Evolutionary conservation across 2,888 invertebrate genomes (phyloP), one percentile per base, ranked within the genome.

Genomic region (Hedya salicella): DNA sequence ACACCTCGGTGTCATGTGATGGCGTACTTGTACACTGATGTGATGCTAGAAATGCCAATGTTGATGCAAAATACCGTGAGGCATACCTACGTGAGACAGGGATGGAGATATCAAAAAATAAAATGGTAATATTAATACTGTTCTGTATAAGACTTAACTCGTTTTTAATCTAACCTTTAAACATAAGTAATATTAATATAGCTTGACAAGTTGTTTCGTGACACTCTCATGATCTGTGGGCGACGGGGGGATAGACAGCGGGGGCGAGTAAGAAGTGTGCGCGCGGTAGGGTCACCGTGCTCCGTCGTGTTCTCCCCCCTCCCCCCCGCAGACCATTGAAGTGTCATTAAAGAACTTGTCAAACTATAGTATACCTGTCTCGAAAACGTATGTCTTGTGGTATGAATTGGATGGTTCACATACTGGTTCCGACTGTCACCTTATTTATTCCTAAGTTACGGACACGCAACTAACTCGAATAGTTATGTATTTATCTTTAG

Each of bases 391-490:
- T 14, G 44, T 14, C 48, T 19, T 36, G 48, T 25, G 36, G 49
- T 60, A 25, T 13, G n/a, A 14, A 48, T 11, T 30, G n/a, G 25
- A n/a, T 25, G 30, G n/a, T 14, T 46, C n/a, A 44, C 52, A 32
- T 39, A 16, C 3, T 25, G 30, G n/a, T 14, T 53, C 16, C 53
- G 42, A 53, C 32, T 61, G 52, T 59, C 65, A 52, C 52, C 39
- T 42, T 40, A 61, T 65, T 50, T 64, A 64, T 52, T 54, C 32
- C 61, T 61, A 61, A 53, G 25, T 50, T 44, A 61, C 72, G 75
- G 74, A 78, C 73, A 75, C 73, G 78, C 83, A 78, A 80, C 77
- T 80, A 83, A 85, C 87, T 88, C 85, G 88, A 89, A 89, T 88
- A 87, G 74, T 80, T 75, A 77, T 71, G 68, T 81, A 83, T 82